These are phyloP conservation scores for Elegia similella DNA, from an alignment of 2,888 invertebrate species.

Conservation along the genomic window DNA sequence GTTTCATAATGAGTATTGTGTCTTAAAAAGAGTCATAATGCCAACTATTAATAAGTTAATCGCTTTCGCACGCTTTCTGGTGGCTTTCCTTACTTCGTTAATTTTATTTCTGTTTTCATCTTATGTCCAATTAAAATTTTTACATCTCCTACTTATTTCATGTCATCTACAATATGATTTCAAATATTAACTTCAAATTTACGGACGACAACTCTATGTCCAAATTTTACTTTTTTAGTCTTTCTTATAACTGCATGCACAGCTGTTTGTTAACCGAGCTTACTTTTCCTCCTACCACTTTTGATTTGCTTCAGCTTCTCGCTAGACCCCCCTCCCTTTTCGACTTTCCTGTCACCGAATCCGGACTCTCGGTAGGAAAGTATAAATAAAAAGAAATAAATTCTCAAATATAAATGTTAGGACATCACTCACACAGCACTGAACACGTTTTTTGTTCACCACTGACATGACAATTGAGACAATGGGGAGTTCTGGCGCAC, in stretches of 20 bases:
- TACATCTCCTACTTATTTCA: neutral
- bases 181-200: neutral
- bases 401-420: conserved; percentile 78
- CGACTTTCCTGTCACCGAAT: conserved; percentile 79
- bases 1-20: no score
- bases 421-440: conserved; percentile 80
- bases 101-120: neutral
- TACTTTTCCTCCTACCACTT: conserved; percentile 20
- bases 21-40: conserved; percentile 4
- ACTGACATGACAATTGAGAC: conserved; percentile 42
- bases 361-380: conserved; percentile 76
- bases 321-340: conserved; percentile 56
- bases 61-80: conserved; percentile 63
- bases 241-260: conserved; percentile 25
- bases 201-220: neutral
- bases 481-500: conserved; percentile 64
- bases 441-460: conserved; percentile 63
- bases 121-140: neutral
- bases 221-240: neutral
- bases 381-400: conserved; percentile 64
- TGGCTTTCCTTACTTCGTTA: conserved; percentile 38
- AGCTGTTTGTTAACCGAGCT: conserved; percentile 7
- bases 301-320: conserved; percentile 44
- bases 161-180: neutral
- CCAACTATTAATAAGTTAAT: conserved; percentile 16